phyloP scores from a whole-genome alignment of 1,140 invertebrate genomes.

The Marisa cornuarietis region DNA sequence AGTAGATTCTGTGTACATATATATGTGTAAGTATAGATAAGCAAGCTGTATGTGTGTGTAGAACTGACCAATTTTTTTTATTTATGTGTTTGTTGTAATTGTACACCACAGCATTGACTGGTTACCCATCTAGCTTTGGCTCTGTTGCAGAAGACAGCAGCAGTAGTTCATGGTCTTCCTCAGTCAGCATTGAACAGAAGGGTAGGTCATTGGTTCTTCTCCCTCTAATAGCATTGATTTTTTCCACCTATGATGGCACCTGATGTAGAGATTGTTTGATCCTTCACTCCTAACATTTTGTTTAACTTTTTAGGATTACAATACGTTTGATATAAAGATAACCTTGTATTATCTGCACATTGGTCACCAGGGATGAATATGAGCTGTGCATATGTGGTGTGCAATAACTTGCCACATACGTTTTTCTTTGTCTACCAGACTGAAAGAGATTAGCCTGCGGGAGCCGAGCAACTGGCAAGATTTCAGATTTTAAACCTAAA shows the following conservation, averaged over 20 bases:
- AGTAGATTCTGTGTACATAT: not conserved
- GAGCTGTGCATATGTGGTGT: too few relatives aligned
- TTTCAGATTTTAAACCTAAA: too few relatives aligned
- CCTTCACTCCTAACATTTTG: not conserved
- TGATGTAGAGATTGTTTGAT: too few relatives aligned
- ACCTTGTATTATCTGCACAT: too few relatives aligned
- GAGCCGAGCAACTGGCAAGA: too few relatives aligned
- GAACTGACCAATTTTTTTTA: not conserved
- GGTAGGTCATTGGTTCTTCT: conserved; percentile 14
- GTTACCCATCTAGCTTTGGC: too few relatives aligned
- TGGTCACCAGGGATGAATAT: too few relatives aligned
- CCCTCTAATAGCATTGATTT: not conserved
- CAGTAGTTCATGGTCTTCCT: conserved; percentile 34
- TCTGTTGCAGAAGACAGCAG: not conserved
- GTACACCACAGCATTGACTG: too few relatives aligned
- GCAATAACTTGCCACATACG: too few relatives aligned
- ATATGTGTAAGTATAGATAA: not conserved
- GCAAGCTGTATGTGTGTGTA: not conserved
- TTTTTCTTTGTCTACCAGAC: too few relatives aligned
- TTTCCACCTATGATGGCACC: not conserved
- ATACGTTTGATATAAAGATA: too few relatives aligned
- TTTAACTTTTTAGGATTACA: not conserved
- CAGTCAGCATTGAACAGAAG: conserved; percentile 38
- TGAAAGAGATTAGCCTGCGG: too few relatives aligned
- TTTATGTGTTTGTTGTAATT: not conserved